Conservation (phyloP, 53 echinoderm and acorn worm species). For the Glandiceps talaboti region DNA sequence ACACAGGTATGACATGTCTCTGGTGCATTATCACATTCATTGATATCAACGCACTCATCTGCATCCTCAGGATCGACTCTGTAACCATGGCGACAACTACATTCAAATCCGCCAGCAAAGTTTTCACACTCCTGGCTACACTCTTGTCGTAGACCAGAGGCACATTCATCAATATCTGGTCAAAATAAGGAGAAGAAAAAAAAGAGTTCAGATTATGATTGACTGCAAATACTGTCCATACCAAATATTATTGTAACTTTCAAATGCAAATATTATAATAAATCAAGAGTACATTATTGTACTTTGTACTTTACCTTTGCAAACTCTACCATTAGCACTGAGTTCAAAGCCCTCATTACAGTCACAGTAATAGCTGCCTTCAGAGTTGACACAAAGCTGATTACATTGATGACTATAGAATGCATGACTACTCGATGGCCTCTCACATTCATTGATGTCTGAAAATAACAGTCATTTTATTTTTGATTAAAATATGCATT, state of each 20-base stretch:
- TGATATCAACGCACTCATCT: constrained; percentile 54
- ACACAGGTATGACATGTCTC: constrained; percentile 72
- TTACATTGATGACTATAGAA: constrained; percentile 69
- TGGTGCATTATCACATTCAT: constrained; percentile 54
- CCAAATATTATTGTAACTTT: background rate
- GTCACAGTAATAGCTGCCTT: constrained; percentile 94
- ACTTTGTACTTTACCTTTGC: constrained; percentile 62
- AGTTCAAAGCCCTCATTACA: constrained; percentile 85
- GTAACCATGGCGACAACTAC: constrained; percentile 67
- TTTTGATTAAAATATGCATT: too few relatives aligned
- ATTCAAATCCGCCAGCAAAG: constrained; percentile 80
- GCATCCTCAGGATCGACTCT: constrained; percentile 14
- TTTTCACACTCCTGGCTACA: constrained; percentile 83
- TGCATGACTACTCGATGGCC: constrained; percentile 19
- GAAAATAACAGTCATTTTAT: too few relatives aligned
- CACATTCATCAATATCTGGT: constrained; percentile 85
- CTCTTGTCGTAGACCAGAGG: constrained; percentile 56
- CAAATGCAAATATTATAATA: too few relatives aligned
- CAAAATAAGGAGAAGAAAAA: background rate
- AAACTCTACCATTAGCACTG: constrained; percentile 93
- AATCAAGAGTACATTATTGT: too few relatives aligned
- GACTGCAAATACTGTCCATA: too few relatives aligned
- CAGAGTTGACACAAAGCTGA: constrained; percentile 75
- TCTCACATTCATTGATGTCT: constrained; percentile 79
- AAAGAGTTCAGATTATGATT: background rate